Percentiles rank a stretch among this genome's conserved stretches.
Conservation (phyloP, 2,888 invertebrate species). For the Xylophagus ater region DNA sequence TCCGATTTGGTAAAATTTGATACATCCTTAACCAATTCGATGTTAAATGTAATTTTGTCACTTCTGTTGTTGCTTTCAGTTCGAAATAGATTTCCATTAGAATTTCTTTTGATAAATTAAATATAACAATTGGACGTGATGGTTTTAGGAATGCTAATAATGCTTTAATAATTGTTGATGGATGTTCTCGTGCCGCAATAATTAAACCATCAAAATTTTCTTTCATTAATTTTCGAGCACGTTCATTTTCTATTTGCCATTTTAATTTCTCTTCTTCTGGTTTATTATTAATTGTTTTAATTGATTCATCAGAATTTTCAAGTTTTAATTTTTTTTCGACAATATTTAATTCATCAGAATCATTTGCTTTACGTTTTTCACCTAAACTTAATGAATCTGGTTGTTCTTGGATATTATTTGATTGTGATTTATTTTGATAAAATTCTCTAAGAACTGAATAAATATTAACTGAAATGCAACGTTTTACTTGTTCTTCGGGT, state of each 20-base stretch:
- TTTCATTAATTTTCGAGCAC: constrained; percentile 50
- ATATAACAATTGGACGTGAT: constrained; percentile 78
- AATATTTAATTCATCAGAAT: constrained; percentile 20
- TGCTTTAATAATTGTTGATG: constrained; percentile 62
- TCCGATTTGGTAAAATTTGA: constrained; percentile 81
- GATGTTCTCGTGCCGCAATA: constrained; percentile 77
- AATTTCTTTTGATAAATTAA: constrained; percentile 68
- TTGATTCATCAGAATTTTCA: constrained; percentile 25
- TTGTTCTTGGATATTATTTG: neutral
- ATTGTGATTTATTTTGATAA: constrained; percentile 41
- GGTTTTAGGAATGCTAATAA: constrained; percentile 66
- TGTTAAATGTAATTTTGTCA: constrained; percentile 65
- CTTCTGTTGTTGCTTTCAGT: constrained; percentile 58
- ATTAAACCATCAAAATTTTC: constrained; percentile 62
- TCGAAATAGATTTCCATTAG: constrained; percentile 71
- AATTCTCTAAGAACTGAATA: constrained; percentile 60
- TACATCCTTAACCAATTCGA: constrained; percentile 83
- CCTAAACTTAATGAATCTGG: constrained; percentile 24
- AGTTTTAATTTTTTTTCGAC: constrained; percentile 30
- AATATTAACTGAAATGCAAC: constrained; percentile 64
- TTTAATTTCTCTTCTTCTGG: constrained; percentile 40
- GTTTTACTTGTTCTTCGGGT: constrained; percentile 52
- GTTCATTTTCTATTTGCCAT: constrained; percentile 59
- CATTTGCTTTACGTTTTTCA: constrained; percentile 9
- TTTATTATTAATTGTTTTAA: neutral